A percentile compares a stretch with the other conserved stretches of the same genome.
Evolutionary conservation across 2,113 vertebrate species (phyloP).

Genomic region (Litocranius walleri): DNA sequence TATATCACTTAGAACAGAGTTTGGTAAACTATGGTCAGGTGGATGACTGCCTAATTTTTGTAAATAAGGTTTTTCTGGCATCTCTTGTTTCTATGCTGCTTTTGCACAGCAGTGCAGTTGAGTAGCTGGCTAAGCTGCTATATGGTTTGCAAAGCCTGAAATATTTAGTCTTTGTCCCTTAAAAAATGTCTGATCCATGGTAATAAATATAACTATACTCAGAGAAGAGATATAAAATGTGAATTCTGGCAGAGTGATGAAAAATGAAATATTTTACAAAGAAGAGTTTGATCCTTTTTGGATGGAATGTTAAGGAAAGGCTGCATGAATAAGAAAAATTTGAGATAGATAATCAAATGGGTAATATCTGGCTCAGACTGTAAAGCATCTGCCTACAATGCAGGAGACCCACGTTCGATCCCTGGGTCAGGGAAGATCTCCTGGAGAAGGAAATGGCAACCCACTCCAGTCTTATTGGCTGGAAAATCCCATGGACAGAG

Average conservation of each 20-base stretch:
- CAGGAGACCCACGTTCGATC: not conserved
- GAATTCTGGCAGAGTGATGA: not conserved
- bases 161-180: not conserved
- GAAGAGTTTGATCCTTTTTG: not conserved
- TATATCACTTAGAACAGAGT: not conserved
- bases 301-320: not conserved
- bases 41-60: not conserved
- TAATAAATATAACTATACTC: not conserved
- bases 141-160: not conserved
- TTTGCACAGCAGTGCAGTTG: not conserved
- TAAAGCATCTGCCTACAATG: not conserved
- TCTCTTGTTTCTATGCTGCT: not conserved
- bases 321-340: not conserved
- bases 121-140: not conserved
- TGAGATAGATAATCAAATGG: not conserved
- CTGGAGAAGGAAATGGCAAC: not conserved
- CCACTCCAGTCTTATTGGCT: not conserved
- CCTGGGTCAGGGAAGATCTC: fast-evolving
- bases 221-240: not conserved
- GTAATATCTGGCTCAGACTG: not conserved
- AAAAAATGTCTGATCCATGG: not conserved
- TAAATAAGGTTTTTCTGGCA: not conserved
- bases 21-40: not conserved
- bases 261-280: not conserved
- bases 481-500: not conserved